phyloP scores from a whole-genome alignment of 2,797 vertebrate genomes.

The Esox lucius region DNA sequence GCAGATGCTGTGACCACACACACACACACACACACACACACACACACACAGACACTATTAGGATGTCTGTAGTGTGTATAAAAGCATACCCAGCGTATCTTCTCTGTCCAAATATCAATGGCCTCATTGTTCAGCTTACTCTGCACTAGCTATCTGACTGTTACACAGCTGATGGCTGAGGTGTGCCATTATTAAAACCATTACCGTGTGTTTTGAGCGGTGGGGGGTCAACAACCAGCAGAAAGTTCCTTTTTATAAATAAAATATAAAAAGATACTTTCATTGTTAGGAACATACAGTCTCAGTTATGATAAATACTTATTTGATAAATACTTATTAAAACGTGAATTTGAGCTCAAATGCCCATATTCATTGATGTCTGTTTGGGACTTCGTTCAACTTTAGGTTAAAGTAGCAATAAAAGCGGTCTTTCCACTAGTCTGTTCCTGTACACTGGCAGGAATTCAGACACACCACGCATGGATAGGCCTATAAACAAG shows the following conservation, averaged over 20 bases:
- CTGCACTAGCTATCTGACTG: neutral
- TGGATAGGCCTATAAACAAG: neutral
- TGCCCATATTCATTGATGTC: neutral
- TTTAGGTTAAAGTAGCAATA: neutral
- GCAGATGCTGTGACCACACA: too few species aligned
- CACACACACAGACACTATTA: neutral
- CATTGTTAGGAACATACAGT: too few species aligned
- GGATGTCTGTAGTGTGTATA: neutral
- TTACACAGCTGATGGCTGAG: neutral
- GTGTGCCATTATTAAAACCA: too few species aligned
- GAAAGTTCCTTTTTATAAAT: too few species aligned
- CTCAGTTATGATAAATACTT: too few species aligned
- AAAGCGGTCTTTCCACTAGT: neutral
- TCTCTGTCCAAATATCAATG: neutral
- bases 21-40: too few species aligned
- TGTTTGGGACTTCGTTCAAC: neutral
- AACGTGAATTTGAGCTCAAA: too few species aligned
- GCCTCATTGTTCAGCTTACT: neutral
- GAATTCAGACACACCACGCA: neutral
- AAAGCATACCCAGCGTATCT: neutral
- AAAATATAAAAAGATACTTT: too few species aligned
- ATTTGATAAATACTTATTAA: too few species aligned
- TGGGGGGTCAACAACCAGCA: too few species aligned
- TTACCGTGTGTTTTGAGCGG: too few species aligned
- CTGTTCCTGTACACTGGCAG: too few species aligned